phyloP scores from a whole-genome alignment of 2,888 invertebrate genomes.

The Caenorhabditis sulstoni region DNA sequence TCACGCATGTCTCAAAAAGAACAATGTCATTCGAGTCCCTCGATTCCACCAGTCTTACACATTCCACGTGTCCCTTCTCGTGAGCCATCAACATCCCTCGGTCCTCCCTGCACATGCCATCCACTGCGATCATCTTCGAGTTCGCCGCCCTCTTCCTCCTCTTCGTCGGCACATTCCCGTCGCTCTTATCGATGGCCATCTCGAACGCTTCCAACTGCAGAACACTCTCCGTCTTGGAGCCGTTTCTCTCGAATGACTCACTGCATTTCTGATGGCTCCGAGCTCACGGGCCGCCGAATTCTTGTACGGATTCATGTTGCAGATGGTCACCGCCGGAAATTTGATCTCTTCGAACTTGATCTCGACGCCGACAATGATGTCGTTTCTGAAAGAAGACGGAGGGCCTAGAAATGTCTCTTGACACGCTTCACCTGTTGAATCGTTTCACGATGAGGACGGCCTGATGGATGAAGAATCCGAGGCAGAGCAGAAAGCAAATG shows the following conservation, averaged over 20 bases:
- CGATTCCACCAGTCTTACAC: conserved; percentile 35
- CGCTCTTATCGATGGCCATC: conserved; percentile 63
- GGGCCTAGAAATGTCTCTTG: background rate
- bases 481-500: conserved; percentile 74
- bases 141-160: conserved; percentile 41
- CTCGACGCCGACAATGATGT: conserved; percentile 80
- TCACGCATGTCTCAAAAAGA: conserved; percentile 61
- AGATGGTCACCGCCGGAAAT: conserved; percentile 79
- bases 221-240: no score
- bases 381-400: conserved; percentile 68
- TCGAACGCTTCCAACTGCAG: conserved; percentile 77
- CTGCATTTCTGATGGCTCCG: conserved; percentile 73
- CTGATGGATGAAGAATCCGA: conserved; percentile 75
- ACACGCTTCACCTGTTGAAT: conserved; percentile 64
- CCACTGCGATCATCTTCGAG: conserved; percentile 24
- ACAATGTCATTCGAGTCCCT: no score
- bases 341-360: conserved; percentile 79
- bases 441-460: conserved; percentile 75
- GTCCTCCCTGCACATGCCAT: conserved; percentile 47
- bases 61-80: conserved; percentile 39
- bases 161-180: conserved; percentile 23
- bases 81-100: conserved; percentile 44
- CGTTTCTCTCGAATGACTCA: conserved; percentile 37
- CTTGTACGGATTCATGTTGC: conserved; percentile 80
- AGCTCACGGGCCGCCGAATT: conserved; percentile 75